Evolutionary conservation across 2,888 invertebrate genomes (phyloP), one percentile per base, ranked within the genome.

Genomic region (Carterocephalus palaemon): DNA sequence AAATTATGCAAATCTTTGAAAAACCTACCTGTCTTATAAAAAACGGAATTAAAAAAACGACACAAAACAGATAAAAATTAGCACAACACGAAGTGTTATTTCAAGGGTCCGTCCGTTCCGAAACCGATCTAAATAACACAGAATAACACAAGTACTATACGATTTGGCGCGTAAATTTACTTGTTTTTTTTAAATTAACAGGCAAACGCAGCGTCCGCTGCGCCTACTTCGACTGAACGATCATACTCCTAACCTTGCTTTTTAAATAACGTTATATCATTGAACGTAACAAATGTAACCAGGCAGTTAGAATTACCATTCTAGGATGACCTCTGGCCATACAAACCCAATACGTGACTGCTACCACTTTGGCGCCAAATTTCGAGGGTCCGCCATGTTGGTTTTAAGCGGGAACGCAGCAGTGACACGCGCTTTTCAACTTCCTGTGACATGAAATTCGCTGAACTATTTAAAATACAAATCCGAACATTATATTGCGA

Each of bases 111-210:
- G 38, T 52, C 31, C n/a, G n/a, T 51, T 32, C 34, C 19, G 5
- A 33, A 46, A 58, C 55, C 60, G 62, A 63, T 59, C 48, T 57
- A 60, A 57, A 63, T 57, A 55, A 52, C 62, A 62, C 59, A 54
- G 23, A n/a, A 38, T 37, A 29, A 8, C 61, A 70, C 75, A 72
- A 75, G 71, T 72, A 60, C 73, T 74, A 72, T 54, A 70, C 67
- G 46, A 6, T 31, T 54, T 46, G 34, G 51, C 62, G 53, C 59
- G 68, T 69, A 67, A 70, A 70, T 60, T 72, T 75, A 72, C 71
- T 73, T 68, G 71, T 59, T 57, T 57, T 56, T 59, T 55, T 57
- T 39, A 28, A 45, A 38, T 42, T 31, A 19, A 42, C 49, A 55
- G 56, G 71, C 75, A 72, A 72, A 70, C 75, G 70, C 74, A 57